Evolutionary conservation across 2,113 vertebrate genomes (phyloP).

Genomic region (Odontophorus gujanensis): DNA sequence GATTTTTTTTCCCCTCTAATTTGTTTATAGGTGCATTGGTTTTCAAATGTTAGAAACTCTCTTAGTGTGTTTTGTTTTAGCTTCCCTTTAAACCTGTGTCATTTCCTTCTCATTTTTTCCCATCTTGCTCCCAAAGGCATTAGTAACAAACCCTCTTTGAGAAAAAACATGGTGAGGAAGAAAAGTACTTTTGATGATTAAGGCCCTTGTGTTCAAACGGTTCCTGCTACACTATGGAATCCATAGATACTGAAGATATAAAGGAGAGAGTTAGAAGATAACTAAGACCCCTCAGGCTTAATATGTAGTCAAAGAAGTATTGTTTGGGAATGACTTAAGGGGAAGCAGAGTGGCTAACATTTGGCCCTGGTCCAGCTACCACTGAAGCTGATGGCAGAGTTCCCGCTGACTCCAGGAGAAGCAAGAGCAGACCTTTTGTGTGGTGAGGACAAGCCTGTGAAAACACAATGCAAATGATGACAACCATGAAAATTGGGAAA

Average conservation of each 20-base stretch:
- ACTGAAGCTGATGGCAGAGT: constrained; percentile 17
- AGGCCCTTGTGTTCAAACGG: constrained; percentile 46
- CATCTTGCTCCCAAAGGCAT: constrained; percentile 39
- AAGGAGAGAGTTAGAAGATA: constrained; percentile 58
- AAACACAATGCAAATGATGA: constrained; percentile 49
- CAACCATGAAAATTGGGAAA: constrained; percentile 52
- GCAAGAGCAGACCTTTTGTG: constrained; percentile 49
- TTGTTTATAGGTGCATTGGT: background rate
- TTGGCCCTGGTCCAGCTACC: constrained; percentile 26
- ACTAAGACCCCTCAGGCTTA: constrained; percentile 51
- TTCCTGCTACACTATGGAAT: constrained; percentile 62
- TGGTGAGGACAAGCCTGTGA: background rate
- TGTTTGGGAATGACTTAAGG: constrained; percentile 64
- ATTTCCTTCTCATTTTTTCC: constrained; percentile 50
- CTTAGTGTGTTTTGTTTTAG: background rate
- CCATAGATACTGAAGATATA: constrained; percentile 55
- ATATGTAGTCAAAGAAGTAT: constrained; percentile 61
- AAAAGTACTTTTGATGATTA: constrained; percentile 66
- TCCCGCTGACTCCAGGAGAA: constrained; percentile 46
- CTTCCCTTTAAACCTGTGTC: constrained; percentile 10
- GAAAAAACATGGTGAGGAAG: constrained; percentile 38
- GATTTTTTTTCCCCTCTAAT: background rate
- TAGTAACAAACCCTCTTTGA: constrained; percentile 60
- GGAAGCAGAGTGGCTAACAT: constrained; percentile 46
- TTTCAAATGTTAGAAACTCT: background rate